Evolutionary conservation across 2,888 invertebrate species (phyloP).

Genomic region (Calephelis perditalis): DNA sequence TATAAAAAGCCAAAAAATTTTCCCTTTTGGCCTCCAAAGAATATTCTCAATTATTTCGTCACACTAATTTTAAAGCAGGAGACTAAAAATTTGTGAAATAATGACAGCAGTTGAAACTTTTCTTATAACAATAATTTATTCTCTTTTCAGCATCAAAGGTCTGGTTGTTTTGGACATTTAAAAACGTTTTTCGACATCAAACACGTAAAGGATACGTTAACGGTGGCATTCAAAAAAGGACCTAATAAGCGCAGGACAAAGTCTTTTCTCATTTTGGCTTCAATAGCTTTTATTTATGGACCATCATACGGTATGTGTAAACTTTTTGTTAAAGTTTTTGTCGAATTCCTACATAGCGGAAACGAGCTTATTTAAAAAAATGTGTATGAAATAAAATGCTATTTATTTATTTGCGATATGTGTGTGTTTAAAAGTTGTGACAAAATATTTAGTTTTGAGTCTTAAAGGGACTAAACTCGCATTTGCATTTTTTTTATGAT

Average conservation of each 20-base stretch:
- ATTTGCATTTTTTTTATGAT: too few relatives aligned
- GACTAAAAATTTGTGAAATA: not conserved
- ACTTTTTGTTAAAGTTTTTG: conserved; percentile 2
- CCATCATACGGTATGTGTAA: conserved; percentile 54
- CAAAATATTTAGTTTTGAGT: too few relatives aligned
- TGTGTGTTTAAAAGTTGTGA: too few relatives aligned
- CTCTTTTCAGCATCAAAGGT: conserved; percentile 26
- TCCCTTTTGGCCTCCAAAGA: too few relatives aligned
- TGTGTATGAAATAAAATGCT: too few relatives aligned
- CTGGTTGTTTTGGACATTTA: conserved; percentile 37
- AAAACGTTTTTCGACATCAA: conserved; percentile 71
- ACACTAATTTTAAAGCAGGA: not conserved
- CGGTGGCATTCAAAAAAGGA: conserved; percentile 71
- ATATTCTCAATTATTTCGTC: too few relatives aligned
- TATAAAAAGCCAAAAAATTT: too few relatives aligned
- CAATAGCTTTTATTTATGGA: conserved; percentile 60
- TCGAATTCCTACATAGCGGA: not conserved
- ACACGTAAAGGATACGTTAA: conserved; percentile 69
- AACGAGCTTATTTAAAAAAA: too few relatives aligned
- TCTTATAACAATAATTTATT: conserved; percentile 33
- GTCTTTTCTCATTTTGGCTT: conserved; percentile 54
- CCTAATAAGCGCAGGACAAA: conserved; percentile 55
- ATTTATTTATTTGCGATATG: too few relatives aligned
- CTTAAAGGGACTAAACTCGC: too few relatives aligned
- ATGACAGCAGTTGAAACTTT: conserved; percentile 6